Evolutionary conservation across 1,140 invertebrate species (phyloP).

Genomic region (Drosophila paulistorum): DNA sequence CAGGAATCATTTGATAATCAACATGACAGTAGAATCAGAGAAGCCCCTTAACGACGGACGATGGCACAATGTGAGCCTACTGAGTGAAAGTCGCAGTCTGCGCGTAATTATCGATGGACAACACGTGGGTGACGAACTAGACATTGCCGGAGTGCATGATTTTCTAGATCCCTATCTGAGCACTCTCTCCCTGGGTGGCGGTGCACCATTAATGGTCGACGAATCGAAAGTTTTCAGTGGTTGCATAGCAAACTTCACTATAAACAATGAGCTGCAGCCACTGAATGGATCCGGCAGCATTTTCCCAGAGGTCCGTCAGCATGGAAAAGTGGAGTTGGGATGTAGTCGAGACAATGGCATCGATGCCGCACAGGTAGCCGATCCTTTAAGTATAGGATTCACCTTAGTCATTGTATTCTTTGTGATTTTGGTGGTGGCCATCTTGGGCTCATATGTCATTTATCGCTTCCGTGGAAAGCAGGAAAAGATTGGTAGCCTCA

Average conservation of each 20-base stretch:
- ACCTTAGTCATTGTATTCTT: slow-evolving; percentile 97
- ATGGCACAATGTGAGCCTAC: slow-evolving; percentile 93
- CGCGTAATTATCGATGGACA: slow-evolving; percentile 88
- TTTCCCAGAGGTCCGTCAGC: slow-evolving; percentile 87
- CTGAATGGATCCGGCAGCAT: slow-evolving; percentile 93
- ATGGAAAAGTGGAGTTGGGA: slow-evolving; percentile 88
- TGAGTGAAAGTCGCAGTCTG: slow-evolving; percentile 88
- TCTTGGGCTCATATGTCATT: slow-evolving; percentile 94
- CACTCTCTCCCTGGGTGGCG: slow-evolving; percentile 90
- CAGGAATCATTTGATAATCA: slow-evolving; percentile 89
- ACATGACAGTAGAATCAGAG: slow-evolving; percentile 89
- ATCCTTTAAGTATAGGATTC: slow-evolving; percentile 94
- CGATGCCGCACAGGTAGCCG: slow-evolving; percentile 89
- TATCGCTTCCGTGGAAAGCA: slow-evolving; percentile 93
- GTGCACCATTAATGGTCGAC: slow-evolving; percentile 84
- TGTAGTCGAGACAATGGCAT: slow-evolving; percentile 89
- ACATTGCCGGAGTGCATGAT: slow-evolving; percentile 93
- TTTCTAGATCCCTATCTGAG: slow-evolving; percentile 95
- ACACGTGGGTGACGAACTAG: slow-evolving; percentile 92
- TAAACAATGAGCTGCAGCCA: slow-evolving; percentile 95
- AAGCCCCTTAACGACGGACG: slow-evolving; percentile 88
- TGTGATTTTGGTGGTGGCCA: slow-evolving; percentile 93
- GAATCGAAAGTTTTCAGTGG: slow-evolving; percentile 89
- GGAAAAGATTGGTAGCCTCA: slow-evolving; percentile 88
- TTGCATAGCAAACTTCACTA: slow-evolving; percentile 93